Evolutionary conservation across 2,888 invertebrate genomes (phyloP), one percentile per base, ranked within the genome.

Genomic region (Chymomyza procnemis): DNA sequence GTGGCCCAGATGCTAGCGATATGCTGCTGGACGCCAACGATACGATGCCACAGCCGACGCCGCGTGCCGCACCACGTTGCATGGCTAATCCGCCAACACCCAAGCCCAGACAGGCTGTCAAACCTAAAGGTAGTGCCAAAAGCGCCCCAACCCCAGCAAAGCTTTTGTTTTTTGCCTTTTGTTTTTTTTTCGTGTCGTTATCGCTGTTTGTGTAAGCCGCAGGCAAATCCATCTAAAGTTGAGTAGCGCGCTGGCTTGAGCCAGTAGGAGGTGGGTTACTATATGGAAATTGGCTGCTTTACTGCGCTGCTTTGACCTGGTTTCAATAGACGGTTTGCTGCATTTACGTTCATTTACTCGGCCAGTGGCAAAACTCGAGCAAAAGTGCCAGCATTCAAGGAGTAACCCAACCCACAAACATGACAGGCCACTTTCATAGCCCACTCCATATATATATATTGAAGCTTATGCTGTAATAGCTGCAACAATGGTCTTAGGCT

Each of bases 21-120:
- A 14, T 41, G 34, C 34, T 41, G 34, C 34, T 41, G 34, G 21
- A 21, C 18, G 54, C 18, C 8, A 14, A 18, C 19, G 14, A 14
- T 18, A 14, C n/a, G n/a, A n/a, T 54, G 65, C 88, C 89, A 18
- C 89, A 87, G 67, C 87, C 90, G 64, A 86, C 89, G 69, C 90
- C 90, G 71, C 88, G 89, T 71, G 88, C 90, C 66, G 90, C 90
- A 64, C 91, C 91, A 69, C 88, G 91, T 69, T 82, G 73, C 48
- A 18, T 18, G 48, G 48, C 54, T 48, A 80, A 80, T 74, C 87
- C 87, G 71, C 91, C 91, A 78, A 91, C 90, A 67, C 91, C 91
- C 68, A 91, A 91, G 73, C 91, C 91, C 56, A 88, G 91, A 88
- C 91, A 89, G 86, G 81, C 81, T 70, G 71, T 74, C 79, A 82